Conservation (phyloP, 2,888 invertebrate genomes). For the Nemotelus pantherinus region DNA sequence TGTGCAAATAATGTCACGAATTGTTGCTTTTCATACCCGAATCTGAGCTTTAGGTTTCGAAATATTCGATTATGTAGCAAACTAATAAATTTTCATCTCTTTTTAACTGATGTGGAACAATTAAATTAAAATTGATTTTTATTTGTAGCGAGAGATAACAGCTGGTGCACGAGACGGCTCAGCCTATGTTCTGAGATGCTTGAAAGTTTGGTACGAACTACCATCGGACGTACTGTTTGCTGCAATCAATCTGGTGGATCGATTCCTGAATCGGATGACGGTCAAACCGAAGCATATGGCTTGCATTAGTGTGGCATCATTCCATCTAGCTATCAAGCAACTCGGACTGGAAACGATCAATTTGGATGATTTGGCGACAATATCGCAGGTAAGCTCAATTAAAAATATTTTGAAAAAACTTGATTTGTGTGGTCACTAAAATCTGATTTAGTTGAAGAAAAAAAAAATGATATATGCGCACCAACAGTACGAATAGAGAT, state of each 20-base stretch:
- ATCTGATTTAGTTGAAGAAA: too few relatives aligned
- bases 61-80: too few relatives aligned
- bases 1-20: too few relatives aligned
- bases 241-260: constrained; percentile 81
- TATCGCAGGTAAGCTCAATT: constrained; percentile 63
- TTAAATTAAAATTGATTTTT: background rate
- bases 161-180: constrained; percentile 81
- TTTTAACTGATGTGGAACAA: too few relatives aligned
- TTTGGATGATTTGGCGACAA: constrained; percentile 74
- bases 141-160: constrained; percentile 72
- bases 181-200: constrained; percentile 81
- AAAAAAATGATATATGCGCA: too few relatives aligned
- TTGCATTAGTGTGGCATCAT: constrained; percentile 86
- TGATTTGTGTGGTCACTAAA: background rate
- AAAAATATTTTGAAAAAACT: background rate
- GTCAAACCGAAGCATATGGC: constrained; percentile 84
- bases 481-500: too few relatives aligned
- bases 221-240: constrained; percentile 81
- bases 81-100: too few relatives aligned
- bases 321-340: constrained; percentile 82
- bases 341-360: constrained; percentile 70
- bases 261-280: constrained; percentile 86
- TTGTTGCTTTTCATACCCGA: too few relatives aligned
- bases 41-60: too few relatives aligned
- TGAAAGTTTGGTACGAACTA: constrained; percentile 86